Conservation (phyloP, 2,113 vertebrate species). For the Solenodon paradoxus region DNA sequence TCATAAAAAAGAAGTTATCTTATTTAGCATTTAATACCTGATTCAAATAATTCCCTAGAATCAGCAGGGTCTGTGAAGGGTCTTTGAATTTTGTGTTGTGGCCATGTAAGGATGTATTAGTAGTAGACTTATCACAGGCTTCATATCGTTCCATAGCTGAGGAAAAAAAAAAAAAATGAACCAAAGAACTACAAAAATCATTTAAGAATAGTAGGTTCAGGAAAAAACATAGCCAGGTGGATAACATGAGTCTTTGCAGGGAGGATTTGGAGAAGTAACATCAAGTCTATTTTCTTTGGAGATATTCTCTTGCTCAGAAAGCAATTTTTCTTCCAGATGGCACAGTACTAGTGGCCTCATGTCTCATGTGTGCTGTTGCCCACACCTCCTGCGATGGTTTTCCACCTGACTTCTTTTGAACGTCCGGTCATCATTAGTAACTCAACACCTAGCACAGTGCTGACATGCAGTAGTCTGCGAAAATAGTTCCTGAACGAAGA, state of each 20-base stretch:
- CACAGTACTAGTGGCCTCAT: neutral
- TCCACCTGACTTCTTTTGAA: neutral
- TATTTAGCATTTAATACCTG: neutral
- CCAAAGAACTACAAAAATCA: constrained; percentile 13
- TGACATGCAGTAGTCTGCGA: neutral
- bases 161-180: neutral
- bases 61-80: neutral
- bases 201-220: neutral
- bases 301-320: neutral
- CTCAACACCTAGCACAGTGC: neutral
- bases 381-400: neutral
- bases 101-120: accelerated
- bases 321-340: neutral
- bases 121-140: neutral
- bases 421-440: neutral
- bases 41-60: constrained; percentile 1
- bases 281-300: neutral
- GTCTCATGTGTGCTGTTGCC: neutral
- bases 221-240: neutral
- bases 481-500: neutral
- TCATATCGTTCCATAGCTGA: neutral
- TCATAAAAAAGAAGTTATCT: neutral
- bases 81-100: neutral
- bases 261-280: neutral
- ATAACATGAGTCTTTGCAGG: neutral